A percentile compares a stretch with the other conserved stretches of the same genome.
phyloP scores from a whole-genome alignment of 2,113 vertebrate genomes.

The Nyctereutes procyonoides region DNA sequence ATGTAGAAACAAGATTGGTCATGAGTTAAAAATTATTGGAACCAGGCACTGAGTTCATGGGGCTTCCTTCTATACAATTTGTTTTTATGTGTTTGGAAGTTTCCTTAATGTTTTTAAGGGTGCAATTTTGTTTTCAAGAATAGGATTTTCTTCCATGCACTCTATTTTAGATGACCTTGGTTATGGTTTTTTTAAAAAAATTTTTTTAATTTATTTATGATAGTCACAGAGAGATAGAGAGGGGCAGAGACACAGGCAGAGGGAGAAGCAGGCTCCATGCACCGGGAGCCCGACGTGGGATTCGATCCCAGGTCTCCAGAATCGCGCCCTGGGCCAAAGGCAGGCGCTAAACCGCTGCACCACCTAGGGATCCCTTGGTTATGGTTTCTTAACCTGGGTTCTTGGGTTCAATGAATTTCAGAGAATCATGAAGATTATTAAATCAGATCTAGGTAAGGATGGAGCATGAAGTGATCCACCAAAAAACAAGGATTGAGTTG shows the following conservation, averaged over 20 bases:
- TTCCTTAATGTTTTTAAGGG: neutral
- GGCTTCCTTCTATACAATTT: neutral
- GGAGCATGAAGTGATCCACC: neutral
- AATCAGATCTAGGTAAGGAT: neutral
- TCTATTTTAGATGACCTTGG: neutral
- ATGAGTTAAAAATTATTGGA: neutral
- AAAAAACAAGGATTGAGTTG: neutral
- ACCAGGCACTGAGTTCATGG: neutral
- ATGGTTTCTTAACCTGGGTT: neutral
- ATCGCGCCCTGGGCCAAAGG: no score
- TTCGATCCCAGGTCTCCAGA: no score
- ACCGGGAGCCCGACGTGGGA: no score
- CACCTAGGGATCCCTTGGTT: no score
- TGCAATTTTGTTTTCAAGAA: neutral
- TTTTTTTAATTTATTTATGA: no score
- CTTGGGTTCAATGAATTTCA: neutral
- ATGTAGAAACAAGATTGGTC: neutral
- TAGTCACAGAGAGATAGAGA: no score
- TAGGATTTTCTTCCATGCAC: neutral
- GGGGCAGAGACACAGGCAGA: no score
- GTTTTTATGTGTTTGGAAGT: neutral
- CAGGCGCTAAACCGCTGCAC: no score
- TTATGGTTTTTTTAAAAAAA: no score
- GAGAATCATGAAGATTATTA: neutral
- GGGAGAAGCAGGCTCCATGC: no score